Evolutionary conservation across 2,888 invertebrate species (phyloP).

Genomic region (Hydraecia micacea): DNA sequence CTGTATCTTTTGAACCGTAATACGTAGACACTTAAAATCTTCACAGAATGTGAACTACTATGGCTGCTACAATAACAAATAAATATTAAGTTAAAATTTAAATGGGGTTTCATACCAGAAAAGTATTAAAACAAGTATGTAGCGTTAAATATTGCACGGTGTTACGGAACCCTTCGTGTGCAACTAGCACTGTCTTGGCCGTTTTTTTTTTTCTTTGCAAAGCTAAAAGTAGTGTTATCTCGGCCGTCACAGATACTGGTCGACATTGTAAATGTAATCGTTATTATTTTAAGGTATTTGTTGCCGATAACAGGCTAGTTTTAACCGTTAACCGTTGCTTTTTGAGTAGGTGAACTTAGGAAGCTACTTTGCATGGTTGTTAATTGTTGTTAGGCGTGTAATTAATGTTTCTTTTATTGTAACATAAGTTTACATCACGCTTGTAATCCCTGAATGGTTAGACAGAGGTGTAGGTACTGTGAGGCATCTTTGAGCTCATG

Average conservation of each 20-base stretch:
- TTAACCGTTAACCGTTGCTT: conserved; percentile 43
- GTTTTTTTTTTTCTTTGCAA: not conserved
- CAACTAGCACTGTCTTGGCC: not conserved
- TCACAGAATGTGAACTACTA: no score
- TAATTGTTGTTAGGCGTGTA: conserved; percentile 14
- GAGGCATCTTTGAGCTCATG: no score
- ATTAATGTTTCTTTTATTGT: conserved; percentile 5
- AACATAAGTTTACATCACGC: not conserved
- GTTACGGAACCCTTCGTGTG: not conserved
- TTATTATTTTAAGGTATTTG: conserved; percentile 56
- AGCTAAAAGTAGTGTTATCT: conserved; percentile 45
- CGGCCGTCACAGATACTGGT: conserved; percentile 51
- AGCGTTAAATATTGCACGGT: not conserved
- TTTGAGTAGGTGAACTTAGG: conserved; percentile 25
- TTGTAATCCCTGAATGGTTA: no score
- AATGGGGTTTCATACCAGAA: not conserved
- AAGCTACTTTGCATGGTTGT: conserved; percentile 26
- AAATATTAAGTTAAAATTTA: not conserved
- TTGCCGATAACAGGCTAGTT: conserved; percentile 48
- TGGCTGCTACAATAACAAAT: not conserved
- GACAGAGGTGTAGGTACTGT: no score
- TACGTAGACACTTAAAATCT: no score
- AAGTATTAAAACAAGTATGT: not conserved
- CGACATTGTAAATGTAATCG: conserved; percentile 52
- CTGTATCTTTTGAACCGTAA: no score